Percentiles rank a stretch among this genome's conserved stretches.
phyloP scores from a whole-genome alignment of 2,888 invertebrate genomes.

The Anagyrus pseudococci region DNA sequence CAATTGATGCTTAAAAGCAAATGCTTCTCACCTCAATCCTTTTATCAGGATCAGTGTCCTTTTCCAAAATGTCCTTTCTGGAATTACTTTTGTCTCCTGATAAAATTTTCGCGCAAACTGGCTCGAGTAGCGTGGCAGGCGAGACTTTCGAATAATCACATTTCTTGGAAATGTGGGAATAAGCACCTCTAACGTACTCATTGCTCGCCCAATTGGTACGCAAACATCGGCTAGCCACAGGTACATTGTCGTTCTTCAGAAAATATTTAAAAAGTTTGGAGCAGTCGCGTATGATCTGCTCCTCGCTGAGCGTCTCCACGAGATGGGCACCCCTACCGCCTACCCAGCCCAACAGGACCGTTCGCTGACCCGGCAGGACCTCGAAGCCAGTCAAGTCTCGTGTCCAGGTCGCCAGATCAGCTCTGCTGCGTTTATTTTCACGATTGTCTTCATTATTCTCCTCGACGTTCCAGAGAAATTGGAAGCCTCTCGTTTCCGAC shows the following conservation, averaged over 20 bases:
- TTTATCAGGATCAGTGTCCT: too few species aligned
- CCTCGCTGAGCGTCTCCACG: conserved; percentile 65
- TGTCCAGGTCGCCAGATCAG: conserved; percentile 63
- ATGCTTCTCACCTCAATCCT: conserved; percentile 43
- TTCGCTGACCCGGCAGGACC: conserved; percentile 62
- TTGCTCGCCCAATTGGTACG: conserved; percentile 68
- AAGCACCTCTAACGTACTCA: conserved; percentile 67
- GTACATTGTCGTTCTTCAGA: conserved; percentile 62
- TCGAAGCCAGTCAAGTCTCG: conserved; percentile 72
- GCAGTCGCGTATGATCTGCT: conserved; percentile 65
- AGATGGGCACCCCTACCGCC: conserved; percentile 68
- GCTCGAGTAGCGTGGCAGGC: conserved; percentile 59
- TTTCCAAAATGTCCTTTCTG: too few species aligned
- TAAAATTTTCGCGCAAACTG: conserved; percentile 57
- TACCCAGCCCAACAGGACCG: conserved; percentile 71
- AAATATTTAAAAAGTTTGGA: conserved; percentile 64
- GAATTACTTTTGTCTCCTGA: too few species aligned
- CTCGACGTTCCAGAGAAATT: conserved; percentile 65
- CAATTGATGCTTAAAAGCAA: background rate
- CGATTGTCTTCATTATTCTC: conserved; percentile 30
- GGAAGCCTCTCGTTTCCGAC: conserved; percentile 64
- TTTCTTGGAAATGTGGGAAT: conserved; percentile 65
- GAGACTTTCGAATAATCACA: conserved; percentile 62
- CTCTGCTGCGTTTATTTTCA: conserved; percentile 40
- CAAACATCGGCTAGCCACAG: conserved; percentile 60